These are phyloP conservation scores for Dendrocincla fuliginosa DNA, from an alignment of 2,797 vertebrate species.

Conservation along the genomic window DNA sequence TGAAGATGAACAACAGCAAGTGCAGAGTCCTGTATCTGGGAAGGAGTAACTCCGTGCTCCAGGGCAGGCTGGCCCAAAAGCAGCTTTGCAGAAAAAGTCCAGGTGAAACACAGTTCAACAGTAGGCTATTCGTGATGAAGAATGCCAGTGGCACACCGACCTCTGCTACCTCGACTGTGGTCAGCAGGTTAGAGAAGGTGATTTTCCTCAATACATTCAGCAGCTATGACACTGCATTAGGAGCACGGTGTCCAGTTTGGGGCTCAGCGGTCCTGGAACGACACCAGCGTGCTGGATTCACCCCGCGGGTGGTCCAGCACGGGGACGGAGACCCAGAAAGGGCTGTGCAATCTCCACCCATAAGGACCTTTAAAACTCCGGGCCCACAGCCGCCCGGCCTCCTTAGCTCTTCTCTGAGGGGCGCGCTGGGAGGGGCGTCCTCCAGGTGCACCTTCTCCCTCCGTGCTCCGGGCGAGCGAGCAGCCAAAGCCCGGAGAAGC, in stretches of 20 bases:
- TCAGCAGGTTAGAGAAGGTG: neutral
- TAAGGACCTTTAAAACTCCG: accelerated
- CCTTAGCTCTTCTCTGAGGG: accelerated
- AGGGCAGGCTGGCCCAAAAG: neutral
- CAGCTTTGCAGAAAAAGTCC: neutral
- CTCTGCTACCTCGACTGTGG: neutral
- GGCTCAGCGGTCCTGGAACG: accelerated
- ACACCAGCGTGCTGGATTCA: neutral
- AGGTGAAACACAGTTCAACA: neutral
- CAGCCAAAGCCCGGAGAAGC: neutral
- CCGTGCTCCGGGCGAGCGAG: accelerated
- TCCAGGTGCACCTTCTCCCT: accelerated
- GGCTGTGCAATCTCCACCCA: neutral
- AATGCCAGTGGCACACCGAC: neutral
- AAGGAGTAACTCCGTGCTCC: neutral
- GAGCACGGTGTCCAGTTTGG: neutral
- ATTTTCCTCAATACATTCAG: neutral
- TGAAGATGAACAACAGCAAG: neutral
- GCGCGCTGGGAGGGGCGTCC: accelerated
- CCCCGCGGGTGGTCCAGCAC: accelerated
- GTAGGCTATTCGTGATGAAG: accelerated
- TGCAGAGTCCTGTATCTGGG: accelerated
- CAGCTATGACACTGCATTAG: neutral
- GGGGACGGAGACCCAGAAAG: neutral
- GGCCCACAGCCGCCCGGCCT: neutral